These are phyloP conservation scores for Drosophila silvestris DNA, from an alignment of 2,888 invertebrate genomes.

Conservation along the genomic window DNA sequence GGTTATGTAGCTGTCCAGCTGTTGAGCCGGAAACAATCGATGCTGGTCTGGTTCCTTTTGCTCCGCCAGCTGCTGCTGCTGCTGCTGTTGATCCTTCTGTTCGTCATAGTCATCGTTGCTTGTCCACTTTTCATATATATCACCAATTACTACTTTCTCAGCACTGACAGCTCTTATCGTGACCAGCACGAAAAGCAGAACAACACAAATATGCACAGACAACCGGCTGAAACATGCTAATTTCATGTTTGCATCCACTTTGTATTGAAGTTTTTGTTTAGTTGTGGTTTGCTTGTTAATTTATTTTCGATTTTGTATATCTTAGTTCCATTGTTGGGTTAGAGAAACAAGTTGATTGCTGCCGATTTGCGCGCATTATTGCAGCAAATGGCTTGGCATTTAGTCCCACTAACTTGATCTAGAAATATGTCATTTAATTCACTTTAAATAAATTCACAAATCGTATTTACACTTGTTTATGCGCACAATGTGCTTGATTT, in stretches of 20 bases:
- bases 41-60: constrained; percentile 11
- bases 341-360: constrained; percentile 6
- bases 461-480: constrained; percentile 1
- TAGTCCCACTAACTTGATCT: background rate
- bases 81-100: constrained; percentile 7
- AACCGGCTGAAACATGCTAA: constrained; percentile 49
- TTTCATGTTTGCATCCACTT: constrained; percentile 65
- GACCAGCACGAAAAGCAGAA: constrained; percentile 29
- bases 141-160: constrained; percentile 69
- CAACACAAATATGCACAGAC: constrained; percentile 56
- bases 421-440: background rate
- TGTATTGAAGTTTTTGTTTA: constrained; percentile 21
- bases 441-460: background rate
- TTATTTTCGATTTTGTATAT: constrained; percentile 18
- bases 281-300: constrained; percentile 2
- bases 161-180: constrained; percentile 28
- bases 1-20: constrained; percentile 26
- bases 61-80: constrained; percentile 12
- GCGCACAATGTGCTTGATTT: background rate
- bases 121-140: constrained; percentile 60
- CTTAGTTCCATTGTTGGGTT: constrained; percentile 16
- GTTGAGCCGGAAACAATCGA: constrained; percentile 28
- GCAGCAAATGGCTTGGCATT: background rate
- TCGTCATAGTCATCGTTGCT: constrained; percentile 13
- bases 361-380: constrained; percentile 24